Evolutionary conservation across 2,888 invertebrate species (phyloP).

Genomic region (Odontocerum albicorne): DNA sequence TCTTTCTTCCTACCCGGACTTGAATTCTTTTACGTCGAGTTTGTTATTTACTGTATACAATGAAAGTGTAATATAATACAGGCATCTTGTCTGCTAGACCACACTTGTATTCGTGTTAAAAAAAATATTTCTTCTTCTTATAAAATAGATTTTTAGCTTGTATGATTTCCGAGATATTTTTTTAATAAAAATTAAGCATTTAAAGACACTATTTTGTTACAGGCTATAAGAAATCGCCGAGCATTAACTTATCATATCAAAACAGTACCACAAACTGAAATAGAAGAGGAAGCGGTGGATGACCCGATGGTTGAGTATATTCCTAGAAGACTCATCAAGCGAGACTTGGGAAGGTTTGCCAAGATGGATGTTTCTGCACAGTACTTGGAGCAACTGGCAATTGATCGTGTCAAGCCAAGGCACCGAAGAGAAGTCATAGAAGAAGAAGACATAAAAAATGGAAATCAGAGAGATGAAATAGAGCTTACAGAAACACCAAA

Average conservation of each 20-base stretch:
- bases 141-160: no score
- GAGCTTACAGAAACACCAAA: conserved; percentile 40
- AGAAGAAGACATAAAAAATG: conserved; percentile 50
- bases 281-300: conserved; percentile 28
- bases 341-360: conserved; percentile 19
- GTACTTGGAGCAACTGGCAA: conserved; percentile 35
- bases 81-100: no score
- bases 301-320: conserved; percentile 1
- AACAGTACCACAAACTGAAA: conserved; percentile 37
- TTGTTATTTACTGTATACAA: no score
- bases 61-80: no score
- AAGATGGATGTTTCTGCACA: conserved; percentile 30
- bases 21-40: no score
- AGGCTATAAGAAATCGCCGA: conserved; percentile 37
- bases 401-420: conserved; percentile 38
- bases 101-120: no score
- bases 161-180: no score
- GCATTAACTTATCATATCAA: conserved; percentile 37
- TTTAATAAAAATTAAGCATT: no score
- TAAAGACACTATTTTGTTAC: conserved; percentile 11
- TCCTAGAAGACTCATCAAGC: conserved; percentile 12
- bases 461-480: conserved; percentile 42
- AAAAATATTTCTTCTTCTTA: no score
- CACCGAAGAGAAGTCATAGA: conserved; percentile 52
- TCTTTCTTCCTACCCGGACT: no score